Evolutionary conservation across 2,113 vertebrate species (phyloP).

Genomic region (Vidua chalybeata): DNA sequence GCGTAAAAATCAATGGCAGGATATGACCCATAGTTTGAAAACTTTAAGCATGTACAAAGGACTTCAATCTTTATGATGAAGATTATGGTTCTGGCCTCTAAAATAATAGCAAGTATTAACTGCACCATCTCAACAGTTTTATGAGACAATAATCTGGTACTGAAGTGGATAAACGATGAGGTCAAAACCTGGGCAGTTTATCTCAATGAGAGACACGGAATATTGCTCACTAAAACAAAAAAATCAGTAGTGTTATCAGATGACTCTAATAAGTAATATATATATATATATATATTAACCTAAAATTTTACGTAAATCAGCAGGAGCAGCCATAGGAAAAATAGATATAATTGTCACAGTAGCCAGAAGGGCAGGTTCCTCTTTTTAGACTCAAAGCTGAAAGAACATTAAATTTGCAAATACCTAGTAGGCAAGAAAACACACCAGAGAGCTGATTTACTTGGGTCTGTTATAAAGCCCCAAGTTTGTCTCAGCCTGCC

Average conservation of each 20-base stretch:
- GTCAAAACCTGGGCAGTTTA: conserved; percentile 39
- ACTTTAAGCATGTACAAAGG: conserved; percentile 63
- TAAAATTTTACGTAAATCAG: conserved; percentile 14
- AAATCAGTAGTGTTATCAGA: not conserved
- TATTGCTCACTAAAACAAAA: conserved; percentile 57
- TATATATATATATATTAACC: not conserved
- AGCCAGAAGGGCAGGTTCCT: not conserved
- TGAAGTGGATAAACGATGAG: conserved; percentile 62
- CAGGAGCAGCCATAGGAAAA: not conserved
- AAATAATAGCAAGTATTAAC: conserved; percentile 66
- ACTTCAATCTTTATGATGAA: conserved; percentile 69
- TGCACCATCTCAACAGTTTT: conserved; percentile 47
- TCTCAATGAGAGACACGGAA: conserved; percentile 45
- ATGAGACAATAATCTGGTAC: conserved; percentile 58
- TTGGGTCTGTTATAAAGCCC: not conserved
- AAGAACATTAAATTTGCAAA: not conserved
- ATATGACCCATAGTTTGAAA: conserved; percentile 68
- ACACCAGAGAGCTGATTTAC: not conserved
- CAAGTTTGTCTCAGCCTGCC: not conserved
- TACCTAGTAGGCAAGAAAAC: not conserved
- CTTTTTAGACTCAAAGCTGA: not conserved
- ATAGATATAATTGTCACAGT: not conserved
- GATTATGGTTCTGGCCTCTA: conserved; percentile 34
- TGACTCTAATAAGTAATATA: not conserved
- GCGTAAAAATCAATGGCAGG: conserved; percentile 69